Percentiles rank a stretch among this genome's conserved stretches.
phyloP scores from a whole-genome alignment of 2,797 vertebrate genomes.

The Cichlasoma orientale region DNA sequence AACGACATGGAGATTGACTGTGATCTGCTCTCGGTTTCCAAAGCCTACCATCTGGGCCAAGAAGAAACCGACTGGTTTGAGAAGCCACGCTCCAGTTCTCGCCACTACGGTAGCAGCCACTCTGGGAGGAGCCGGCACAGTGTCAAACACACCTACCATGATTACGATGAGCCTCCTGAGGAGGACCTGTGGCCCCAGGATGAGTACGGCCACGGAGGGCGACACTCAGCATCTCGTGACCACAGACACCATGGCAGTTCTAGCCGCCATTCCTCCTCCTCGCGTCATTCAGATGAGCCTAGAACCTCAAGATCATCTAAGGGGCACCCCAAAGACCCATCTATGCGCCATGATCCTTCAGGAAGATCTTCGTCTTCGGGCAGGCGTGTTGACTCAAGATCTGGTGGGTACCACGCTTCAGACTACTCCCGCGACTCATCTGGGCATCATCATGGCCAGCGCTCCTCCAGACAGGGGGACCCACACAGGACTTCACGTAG shows the following conservation, averaged over 20 bases:
- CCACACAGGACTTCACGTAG: constrained; percentile 81
- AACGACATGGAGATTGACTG: constrained; percentile 87
- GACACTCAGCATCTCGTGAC: constrained; percentile 85
- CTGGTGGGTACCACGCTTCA: constrained; percentile 81
- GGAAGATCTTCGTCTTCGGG: constrained; percentile 83
- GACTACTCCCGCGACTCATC: constrained; percentile 88
- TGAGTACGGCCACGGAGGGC: constrained; percentile 85
- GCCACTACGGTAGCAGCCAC: constrained; percentile 89
- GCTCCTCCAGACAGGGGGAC: constrained; percentile 86
- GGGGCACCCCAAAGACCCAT: constrained; percentile 86
- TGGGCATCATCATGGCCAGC: constrained; percentile 87
- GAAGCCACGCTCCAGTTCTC: constrained; percentile 94
- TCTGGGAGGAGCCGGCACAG: constrained; percentile 90
- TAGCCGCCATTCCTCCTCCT: constrained; percentile 85
- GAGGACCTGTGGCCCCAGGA: constrained; percentile 94
- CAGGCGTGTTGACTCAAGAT: constrained; percentile 87
- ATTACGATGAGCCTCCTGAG: constrained; percentile 94
- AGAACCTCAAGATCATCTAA: constrained; percentile 88
- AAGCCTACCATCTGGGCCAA: constrained; percentile 99
- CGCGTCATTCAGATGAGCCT: constrained; percentile 89
- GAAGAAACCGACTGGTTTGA: constrained; percentile 99
- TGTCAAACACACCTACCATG: constrained; percentile 94
- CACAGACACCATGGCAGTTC: constrained; percentile 90
- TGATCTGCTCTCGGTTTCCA: constrained; percentile 98
- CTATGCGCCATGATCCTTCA: constrained; percentile 87